Evolutionary conservation across 2,888 invertebrate genomes (phyloP).

Genomic region (Tenthredo mesomela): DNA sequence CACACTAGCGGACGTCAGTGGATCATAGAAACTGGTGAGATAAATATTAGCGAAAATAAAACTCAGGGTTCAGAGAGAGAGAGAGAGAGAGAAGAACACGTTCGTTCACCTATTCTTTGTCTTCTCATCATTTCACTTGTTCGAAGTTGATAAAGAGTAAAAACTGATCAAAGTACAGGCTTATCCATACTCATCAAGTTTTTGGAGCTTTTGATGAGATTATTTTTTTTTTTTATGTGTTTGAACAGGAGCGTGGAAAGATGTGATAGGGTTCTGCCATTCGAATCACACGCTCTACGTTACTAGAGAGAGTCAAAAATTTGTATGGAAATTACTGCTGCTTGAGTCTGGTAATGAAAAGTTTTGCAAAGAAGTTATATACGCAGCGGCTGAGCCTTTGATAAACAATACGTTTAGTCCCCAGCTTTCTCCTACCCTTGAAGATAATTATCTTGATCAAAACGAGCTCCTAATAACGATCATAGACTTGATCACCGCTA

Average conservation of each 20-base stretch:
- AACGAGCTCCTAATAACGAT: conserved; percentile 71
- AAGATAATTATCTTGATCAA: conserved; percentile 78
- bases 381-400: conserved; percentile 81
- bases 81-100: too few relatives aligned
- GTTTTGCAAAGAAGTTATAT: conserved; percentile 81
- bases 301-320: conserved; percentile 83
- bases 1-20: conserved; percentile 85
- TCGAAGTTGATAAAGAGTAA: too few relatives aligned
- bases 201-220: too few relatives aligned
- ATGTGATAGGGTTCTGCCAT: conserved; percentile 83
- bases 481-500: conserved; percentile 70
- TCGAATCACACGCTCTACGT: conserved; percentile 87
- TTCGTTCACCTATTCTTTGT: too few relatives aligned
- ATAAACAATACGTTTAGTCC: conserved; percentile 79
- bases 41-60: background rate
- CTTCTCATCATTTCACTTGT: too few relatives aligned
- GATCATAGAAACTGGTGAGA: conserved; percentile 77
- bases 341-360: conserved; percentile 67
- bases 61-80: too few relatives aligned
- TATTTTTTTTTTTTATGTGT: too few relatives aligned
- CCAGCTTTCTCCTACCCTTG: conserved; percentile 66
- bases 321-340: conserved; percentile 78
- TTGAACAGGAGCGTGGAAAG: conserved; percentile 82
- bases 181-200: background rate
- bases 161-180: background rate